Evolutionary conservation across 2,888 invertebrate genomes (phyloP).

Genomic region (Apamea crenata): DNA sequence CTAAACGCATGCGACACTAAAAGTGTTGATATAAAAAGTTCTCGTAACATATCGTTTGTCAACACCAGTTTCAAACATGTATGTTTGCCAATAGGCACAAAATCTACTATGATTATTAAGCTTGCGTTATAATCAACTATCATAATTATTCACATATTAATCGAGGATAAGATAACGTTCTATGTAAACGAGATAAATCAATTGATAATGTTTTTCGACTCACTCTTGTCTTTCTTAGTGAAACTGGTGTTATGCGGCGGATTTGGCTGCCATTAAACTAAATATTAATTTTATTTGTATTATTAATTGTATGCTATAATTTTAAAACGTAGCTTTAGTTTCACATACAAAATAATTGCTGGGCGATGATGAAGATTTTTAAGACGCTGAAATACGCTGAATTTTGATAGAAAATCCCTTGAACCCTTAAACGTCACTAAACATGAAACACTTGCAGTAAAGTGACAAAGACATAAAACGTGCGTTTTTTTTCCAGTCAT

Average conservation of each 20-base stretch:
- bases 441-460: not conserved
- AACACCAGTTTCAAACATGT: conserved; percentile 62
- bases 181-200: conserved; percentile 66
- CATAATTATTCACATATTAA: conserved; percentile 66
- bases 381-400: not conserved
- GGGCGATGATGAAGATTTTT: not conserved
- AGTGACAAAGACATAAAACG: not conserved
- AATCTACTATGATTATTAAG: conserved; percentile 66
- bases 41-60: conserved; percentile 60
- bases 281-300: conserved; percentile 9
- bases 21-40: conserved; percentile 55
- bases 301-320: not conserved
- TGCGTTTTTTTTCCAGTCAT: not conserved
- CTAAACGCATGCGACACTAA: conserved; percentile 64
- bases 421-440: not conserved
- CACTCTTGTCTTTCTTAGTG: conserved; percentile 16
- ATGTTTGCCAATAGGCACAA: conserved; percentile 62
- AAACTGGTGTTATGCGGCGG: conserved; percentile 16
- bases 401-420: not conserved
- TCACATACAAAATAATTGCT: not conserved
- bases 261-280: conserved; percentile 40
- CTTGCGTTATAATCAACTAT: conserved; percentile 68
- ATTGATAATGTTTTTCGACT: conserved; percentile 59
- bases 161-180: conserved; percentile 73
- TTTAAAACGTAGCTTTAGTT: not conserved